Evolutionary conservation across 2,113 vertebrate species (phyloP).

Genomic region (Elephantulus edwardii): DNA sequence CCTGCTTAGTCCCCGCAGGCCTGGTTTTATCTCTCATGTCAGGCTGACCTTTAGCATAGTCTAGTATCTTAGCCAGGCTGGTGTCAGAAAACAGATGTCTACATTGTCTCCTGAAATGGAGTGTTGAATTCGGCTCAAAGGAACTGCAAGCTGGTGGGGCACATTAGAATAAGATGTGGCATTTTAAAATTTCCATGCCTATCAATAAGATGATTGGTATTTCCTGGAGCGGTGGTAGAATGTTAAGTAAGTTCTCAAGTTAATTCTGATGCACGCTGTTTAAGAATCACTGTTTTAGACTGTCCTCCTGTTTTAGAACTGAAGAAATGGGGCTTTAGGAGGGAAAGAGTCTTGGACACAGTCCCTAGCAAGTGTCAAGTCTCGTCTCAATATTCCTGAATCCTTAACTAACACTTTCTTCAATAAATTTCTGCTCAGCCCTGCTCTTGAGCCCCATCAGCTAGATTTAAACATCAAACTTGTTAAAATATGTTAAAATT

Average conservation of each 20-base stretch:
- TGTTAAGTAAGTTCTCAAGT: not conserved
- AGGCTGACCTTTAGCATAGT: not conserved
- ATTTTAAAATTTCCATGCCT: not conserved
- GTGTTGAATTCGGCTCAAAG: not conserved
- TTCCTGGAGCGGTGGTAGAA: not conserved
- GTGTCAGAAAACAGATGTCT: not conserved
- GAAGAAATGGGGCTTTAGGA: not conserved
- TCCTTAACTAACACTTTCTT: not conserved
- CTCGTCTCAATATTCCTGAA: not conserved
- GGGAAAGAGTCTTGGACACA: not conserved
- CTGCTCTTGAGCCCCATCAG: no score
- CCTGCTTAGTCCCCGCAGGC: not conserved
- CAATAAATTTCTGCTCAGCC: not conserved
- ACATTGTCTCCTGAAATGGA: not conserved
- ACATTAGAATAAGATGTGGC: not conserved
- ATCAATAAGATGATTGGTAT: not conserved
- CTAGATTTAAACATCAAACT: not conserved
- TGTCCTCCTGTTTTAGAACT: not conserved
- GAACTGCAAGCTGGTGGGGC: not conserved
- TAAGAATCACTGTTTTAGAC: not conserved
- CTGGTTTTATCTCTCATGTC: not conserved
- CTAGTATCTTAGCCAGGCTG: not conserved
- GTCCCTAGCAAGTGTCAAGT: not conserved
- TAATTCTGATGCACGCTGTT: not conserved
- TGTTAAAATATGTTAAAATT: not conserved